phyloP scores from a whole-genome alignment of 2,888 invertebrate species.

The Euzophera pinguis region DNA sequence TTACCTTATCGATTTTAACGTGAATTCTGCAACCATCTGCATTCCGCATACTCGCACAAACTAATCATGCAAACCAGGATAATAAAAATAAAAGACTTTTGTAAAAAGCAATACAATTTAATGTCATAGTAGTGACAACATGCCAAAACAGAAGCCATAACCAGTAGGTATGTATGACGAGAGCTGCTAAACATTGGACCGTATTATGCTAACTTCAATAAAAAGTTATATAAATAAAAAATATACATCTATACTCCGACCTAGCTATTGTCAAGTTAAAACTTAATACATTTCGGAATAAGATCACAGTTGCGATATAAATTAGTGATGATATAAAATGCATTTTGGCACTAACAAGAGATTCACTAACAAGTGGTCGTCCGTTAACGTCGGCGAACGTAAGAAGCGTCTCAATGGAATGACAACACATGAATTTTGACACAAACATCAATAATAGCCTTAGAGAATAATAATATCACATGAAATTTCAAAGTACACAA shows the following conservation, averaged over 20 bases:
- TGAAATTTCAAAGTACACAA: constrained; percentile 71
- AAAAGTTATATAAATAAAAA: constrained; percentile 69
- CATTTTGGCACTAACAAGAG: constrained; percentile 72
- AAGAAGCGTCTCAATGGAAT: constrained; percentile 47
- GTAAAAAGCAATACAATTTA: constrained; percentile 76
- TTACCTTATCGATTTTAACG: constrained; percentile 39
- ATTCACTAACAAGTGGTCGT: constrained; percentile 37
- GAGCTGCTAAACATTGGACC: constrained; percentile 52
- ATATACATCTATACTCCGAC: constrained; percentile 56
- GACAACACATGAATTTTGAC: constrained; percentile 52
- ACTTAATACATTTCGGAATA: constrained; percentile 49
- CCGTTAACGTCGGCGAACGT: constrained; percentile 16
- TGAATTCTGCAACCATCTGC: constrained; percentile 75
- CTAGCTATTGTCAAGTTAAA: constrained; percentile 53
- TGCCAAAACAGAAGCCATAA: constrained; percentile 72
- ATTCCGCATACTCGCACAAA: constrained; percentile 39
- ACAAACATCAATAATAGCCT: constrained; percentile 50
- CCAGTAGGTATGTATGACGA: constrained; percentile 45
- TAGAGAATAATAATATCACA: constrained; percentile 75
- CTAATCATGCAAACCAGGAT: constrained; percentile 63
- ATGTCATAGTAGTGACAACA: constrained; percentile 71
- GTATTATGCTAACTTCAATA: constrained; percentile 68
- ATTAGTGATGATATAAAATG: constrained; percentile 52
- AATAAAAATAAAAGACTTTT: constrained; percentile 60
- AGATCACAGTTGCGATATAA: constrained; percentile 64